Base-by-base conservation (phyloP, 1,140 invertebrate species). In the Brachionus angularis region DNA sequence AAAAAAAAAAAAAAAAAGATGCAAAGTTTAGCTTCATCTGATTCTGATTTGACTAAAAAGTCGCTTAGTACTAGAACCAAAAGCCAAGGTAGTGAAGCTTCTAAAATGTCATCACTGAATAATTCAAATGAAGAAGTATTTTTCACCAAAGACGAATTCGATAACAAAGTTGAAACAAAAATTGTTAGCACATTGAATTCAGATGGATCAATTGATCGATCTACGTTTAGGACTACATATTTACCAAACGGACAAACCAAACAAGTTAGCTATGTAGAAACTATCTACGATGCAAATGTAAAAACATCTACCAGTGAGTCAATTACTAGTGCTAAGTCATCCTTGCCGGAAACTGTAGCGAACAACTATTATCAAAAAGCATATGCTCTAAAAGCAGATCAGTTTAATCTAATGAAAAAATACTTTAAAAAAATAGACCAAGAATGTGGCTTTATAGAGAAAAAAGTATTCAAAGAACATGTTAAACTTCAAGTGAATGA, bases 361-460 rank as follows among this genome's bases (percentile, higher is more conserved):
- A n/a, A n/a, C n/a, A n/a, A n/a, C n/a, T n/a, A 58, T 18, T 58
- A 58, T 27, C 53, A 58, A 39, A 12, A 23, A 10, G 10, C 39
- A 18, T 58, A 58, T n/a, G 18, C 23, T 39, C 18, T 58, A 18
- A 39, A 31, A 2, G 21, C 12, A 29, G 39, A 36, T 3, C 53
- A 58, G 36, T 58, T 58, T 58, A 21, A 58, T 39, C 14, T 58
- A 12, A 58, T 58, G 53, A 34, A 58, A 27, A 58, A 18, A 5
- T 58, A 39, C 39, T 58, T 58, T 36, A 58, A 58, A 39, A 58
- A 58, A 25, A 8, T 58, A 2, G 16, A 58, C n/a, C n/a, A n/a
- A 23, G 39, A 39, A 36, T 39, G 27, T 58, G 53, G 53, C 14
- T 58, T 23, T 23, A 58, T 58, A 39, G 7, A 39, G 0, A 58